A percentile compares a stretch with the other conserved stretches of the same genome.
Evolutionary conservation across 2,888 invertebrate genomes (phyloP).

Genomic region (Lysandra bellargus): DNA sequence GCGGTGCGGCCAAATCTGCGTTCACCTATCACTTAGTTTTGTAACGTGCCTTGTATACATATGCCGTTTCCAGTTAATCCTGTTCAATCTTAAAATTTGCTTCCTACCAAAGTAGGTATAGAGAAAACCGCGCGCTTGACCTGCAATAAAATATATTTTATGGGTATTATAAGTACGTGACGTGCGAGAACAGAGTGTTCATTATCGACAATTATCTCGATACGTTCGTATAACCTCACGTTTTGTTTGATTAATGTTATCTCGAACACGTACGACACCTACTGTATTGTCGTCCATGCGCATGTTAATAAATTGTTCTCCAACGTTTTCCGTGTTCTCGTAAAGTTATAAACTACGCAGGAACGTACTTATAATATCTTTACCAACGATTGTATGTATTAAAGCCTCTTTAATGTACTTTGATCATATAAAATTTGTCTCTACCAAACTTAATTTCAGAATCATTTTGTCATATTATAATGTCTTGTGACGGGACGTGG

Average conservation of each 20-base stretch:
- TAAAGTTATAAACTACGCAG: background rate
- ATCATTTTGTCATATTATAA: too few relatives aligned
- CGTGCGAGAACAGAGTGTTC: background rate
- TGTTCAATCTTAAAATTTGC: too few relatives aligned
- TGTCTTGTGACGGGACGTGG: too few relatives aligned
- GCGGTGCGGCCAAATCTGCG: too few relatives aligned
- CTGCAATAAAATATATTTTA: background rate
- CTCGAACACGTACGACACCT: slow-evolving; percentile 26
- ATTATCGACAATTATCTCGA: slow-evolving; percentile 39
- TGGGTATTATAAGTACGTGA: background rate
- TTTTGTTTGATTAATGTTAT: slow-evolving; percentile 39
- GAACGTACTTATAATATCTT: too few relatives aligned
- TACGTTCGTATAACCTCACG: slow-evolving; percentile 39
- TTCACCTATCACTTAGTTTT: too few relatives aligned
- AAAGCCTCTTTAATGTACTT: too few relatives aligned
- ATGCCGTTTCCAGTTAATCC: too few relatives aligned
- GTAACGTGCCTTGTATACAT: too few relatives aligned
- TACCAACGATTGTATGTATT: too few relatives aligned
- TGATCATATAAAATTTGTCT: too few relatives aligned
- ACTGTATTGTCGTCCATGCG: slow-evolving; percentile 20
- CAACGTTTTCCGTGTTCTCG: slow-evolving; percentile 16
- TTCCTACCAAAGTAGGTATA: background rate
- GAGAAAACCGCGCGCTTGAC: background rate
- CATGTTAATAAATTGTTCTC: background rate
- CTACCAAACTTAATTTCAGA: too few relatives aligned